Conservation (phyloP, 2,888 invertebrate species). For the Cremastinae sp. region DNA sequence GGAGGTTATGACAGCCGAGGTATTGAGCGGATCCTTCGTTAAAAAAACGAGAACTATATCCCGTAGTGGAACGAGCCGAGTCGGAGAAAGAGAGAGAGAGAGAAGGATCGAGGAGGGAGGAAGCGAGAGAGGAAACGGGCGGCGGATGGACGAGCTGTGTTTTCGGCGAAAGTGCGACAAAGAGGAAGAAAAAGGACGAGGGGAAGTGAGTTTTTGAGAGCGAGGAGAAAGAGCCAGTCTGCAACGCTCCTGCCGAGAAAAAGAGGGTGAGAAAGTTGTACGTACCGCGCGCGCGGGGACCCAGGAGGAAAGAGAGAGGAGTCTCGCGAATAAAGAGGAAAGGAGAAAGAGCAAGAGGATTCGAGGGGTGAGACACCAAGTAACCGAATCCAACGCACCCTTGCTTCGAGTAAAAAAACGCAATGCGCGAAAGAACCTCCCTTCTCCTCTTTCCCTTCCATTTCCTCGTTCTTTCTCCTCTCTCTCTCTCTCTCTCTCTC, state of each 20-base stretch:
- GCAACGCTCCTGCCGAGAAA: constrained; percentile 36
- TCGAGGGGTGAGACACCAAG: constrained; percentile 74
- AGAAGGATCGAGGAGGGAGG: constrained; percentile 43
- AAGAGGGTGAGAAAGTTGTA: constrained; percentile 39
- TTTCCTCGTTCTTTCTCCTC: constrained; percentile 34
- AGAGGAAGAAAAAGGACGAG: constrained; percentile 51
- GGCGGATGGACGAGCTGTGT: constrained; percentile 52
- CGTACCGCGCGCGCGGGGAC: constrained; percentile 17
- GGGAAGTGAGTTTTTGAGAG: constrained; percentile 45
- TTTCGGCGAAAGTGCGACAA: constrained; percentile 33
- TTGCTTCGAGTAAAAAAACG: constrained; percentile 74
- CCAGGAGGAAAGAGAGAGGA: constrained; percentile 29
- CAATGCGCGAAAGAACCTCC: constrained; percentile 71
- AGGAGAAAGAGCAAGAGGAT: constrained; percentile 20
- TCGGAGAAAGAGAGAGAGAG: constrained; percentile 59
- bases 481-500: constrained; percentile 32
- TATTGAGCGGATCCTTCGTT: constrained; percentile 81
- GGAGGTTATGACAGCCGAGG: constrained; percentile 80
- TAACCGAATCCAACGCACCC: constrained; percentile 79
- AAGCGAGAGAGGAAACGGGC: constrained; percentile 39
- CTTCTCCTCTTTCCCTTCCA: constrained; percentile 49
- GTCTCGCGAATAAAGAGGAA: constrained; percentile 11
- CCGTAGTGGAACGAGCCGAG: constrained; percentile 69
- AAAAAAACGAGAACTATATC: constrained; percentile 78
- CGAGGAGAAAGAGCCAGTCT: constrained; percentile 46